Percentiles rank a stretch among this genome's conserved stretches.
Evolutionary conservation across 2,797 vertebrate species (phyloP).

Genomic region (Odontamblyopus rebecca): DNA sequence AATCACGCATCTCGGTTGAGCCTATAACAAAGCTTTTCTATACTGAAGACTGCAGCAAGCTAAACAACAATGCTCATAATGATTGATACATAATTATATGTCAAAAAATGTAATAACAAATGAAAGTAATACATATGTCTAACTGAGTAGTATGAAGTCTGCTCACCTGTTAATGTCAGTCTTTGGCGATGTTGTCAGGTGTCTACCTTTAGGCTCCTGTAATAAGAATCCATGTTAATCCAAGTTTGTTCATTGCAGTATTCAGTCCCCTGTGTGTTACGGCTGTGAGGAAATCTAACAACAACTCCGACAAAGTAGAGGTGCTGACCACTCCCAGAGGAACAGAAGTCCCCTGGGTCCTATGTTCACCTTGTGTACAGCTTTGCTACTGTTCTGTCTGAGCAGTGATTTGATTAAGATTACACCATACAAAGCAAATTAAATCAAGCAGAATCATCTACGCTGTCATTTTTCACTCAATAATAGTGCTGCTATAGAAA

Average conservation of each 20-base stretch:
- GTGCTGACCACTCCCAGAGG: slow-evolving; percentile 78
- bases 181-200: slow-evolving; percentile 47
- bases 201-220: slow-evolving; percentile 66
- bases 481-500: not conserved
- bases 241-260: slow-evolving; percentile 43
- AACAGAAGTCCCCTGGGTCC: slow-evolving; percentile 79
- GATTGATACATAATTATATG: not conserved
- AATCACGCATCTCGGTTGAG: slow-evolving; percentile 1
- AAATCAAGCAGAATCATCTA: slow-evolving; percentile 34
- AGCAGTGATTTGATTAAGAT: slow-evolving; percentile 41
- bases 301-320: slow-evolving; percentile 71
- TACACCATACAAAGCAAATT: slow-evolving; percentile 32
- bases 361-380: slow-evolving; percentile 70
- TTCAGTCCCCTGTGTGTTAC: slow-evolving; percentile 47
- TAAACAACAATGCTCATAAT: not conserved
- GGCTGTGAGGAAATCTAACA: slow-evolving; percentile 72
- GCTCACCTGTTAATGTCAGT: slow-evolving; percentile 65
- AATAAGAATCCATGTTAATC: slow-evolving; percentile 66
- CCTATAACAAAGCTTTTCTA: not conserved
- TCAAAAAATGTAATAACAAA: not conserved
- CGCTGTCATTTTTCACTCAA: slow-evolving; percentile 3
- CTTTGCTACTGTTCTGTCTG: slow-evolving; percentile 46
- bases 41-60: not conserved
- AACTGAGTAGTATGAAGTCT: not conserved
- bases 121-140: not conserved